Conservation (phyloP, 1,140 invertebrate species). For the Drosophila virilis region DNA sequence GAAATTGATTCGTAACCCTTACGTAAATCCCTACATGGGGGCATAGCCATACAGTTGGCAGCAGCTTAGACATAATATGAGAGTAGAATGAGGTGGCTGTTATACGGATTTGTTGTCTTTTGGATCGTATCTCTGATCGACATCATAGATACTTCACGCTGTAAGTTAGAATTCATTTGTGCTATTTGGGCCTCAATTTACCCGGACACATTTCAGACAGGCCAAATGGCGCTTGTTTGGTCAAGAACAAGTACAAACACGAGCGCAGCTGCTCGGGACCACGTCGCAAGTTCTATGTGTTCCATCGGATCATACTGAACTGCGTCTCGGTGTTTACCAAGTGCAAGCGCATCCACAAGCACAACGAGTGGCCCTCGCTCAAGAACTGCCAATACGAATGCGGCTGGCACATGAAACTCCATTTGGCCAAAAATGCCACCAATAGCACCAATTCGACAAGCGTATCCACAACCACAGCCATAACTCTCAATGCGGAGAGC, state of each 20-base stretch:
- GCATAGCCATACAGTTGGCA: too few relatives aligned
- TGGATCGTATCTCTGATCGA: constrained; percentile 19
- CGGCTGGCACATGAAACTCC: constrained; percentile 32
- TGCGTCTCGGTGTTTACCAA: constrained; percentile 38
- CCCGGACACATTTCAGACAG: neutral
- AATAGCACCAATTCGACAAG: neutral
- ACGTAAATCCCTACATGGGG: neutral
- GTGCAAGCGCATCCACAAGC: constrained; percentile 5
- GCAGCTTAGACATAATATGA: neutral
- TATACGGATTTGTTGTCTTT: neutral
- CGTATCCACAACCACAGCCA: neutral
- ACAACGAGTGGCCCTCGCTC: constrained; percentile 33
- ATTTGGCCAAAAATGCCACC: neutral
- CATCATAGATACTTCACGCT: neutral
- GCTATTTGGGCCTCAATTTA: neutral
- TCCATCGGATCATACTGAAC: constrained; percentile 49
- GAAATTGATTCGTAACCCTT: constrained; percentile 10
- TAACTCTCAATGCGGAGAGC: too few relatives aligned
- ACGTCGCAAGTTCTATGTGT: constrained; percentile 39
- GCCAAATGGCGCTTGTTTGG: constrained; percentile 35
- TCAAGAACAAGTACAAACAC: constrained; percentile 31
- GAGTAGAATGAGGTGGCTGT: constrained; percentile 19
- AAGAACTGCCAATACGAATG: constrained; percentile 21
- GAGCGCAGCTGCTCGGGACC: constrained; percentile 24
- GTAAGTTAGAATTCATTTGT: constrained; percentile 2